Base-by-base conservation (phyloP, 2,797 vertebrate genomes). In the Falco novaeseelandiae region DNA sequence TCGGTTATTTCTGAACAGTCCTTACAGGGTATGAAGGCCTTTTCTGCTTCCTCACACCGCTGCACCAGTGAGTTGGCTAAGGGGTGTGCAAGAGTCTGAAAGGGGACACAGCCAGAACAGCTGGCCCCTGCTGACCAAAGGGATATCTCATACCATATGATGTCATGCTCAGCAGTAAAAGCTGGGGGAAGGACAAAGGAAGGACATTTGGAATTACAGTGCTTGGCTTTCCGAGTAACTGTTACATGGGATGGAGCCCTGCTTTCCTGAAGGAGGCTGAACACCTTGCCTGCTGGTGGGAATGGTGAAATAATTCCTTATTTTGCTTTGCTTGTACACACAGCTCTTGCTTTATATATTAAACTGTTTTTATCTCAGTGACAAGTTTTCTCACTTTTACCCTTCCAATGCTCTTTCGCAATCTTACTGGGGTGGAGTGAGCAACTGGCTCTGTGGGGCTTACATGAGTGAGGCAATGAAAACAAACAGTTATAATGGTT, bases 241-340 rank as follows among this genome's bases (percentile, higher is more conserved):
- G 2, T 22, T 25, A 57, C 0, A 2, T 0, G 1, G 16, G 14
- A n/a, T 18, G 17, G 14, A 29, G 3, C 12, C 48, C 36, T 25
- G 26, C 3, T 77, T 29, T 69, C 27, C 34, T 40, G 54, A 10
- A 77, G 23, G 9, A 16, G 18, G 4, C 21, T 72, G 36, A 80
- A 71, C 15, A 34, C 2, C 14, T 76, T 71, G 19, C 18, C 19
- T 49, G 51, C 15, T 3, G 0, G 10, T n/a, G 15, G 15, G 70
- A 40, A 74, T 20, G 4, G 9, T 8, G n/a, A 63, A 65, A 48
- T 16, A 9, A 58, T 40, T 69, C 23, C 20, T 51, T 25, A 1
- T 16, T 83, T 63, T 63, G 36, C 25, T 61, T 83, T 71, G 7
- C 8, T 22, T 72, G 8, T 9, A 3, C 3, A 4, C 2, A 3